Conservation (phyloP, 2,113 vertebrate species). For the Rhinogobius similis region DNA sequence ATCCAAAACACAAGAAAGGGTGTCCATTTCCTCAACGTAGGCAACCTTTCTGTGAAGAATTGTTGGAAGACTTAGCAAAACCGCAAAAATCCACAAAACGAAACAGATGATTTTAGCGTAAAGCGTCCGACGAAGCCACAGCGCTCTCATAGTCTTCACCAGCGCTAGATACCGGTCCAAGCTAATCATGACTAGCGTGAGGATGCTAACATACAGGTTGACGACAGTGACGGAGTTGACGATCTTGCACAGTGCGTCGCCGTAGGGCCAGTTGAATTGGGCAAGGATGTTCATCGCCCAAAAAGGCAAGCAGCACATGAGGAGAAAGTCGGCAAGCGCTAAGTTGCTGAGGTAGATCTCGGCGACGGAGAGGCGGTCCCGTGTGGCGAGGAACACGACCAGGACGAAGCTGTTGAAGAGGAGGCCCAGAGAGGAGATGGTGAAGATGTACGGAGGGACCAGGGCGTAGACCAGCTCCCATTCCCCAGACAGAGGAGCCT, state of each 20-base stretch:
- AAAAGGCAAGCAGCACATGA: constrained; percentile 85
- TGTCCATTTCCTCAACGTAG: constrained; percentile 24
- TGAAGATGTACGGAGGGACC: constrained; percentile 85
- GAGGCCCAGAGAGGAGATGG: constrained; percentile 76
- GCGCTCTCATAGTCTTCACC: constrained; percentile 86
- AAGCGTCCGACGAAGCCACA: constrained; percentile 74
- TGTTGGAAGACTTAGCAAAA: constrained; percentile 78
- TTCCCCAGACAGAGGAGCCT: constrained; percentile 21
- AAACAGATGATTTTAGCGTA: constrained; percentile 84
- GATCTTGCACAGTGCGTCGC: constrained; percentile 82
- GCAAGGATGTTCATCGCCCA: constrained; percentile 87
- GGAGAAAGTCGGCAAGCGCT: constrained; percentile 83
- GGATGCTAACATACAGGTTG: constrained; percentile 89
- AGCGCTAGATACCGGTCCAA: constrained; percentile 91
- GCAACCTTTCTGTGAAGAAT: constrained; percentile 73
- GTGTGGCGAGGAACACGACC: constrained; percentile 80
- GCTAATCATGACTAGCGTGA: constrained; percentile 88
- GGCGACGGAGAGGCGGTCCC: constrained; percentile 81
- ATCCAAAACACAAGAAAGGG: constrained; percentile 69
- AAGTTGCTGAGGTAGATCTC: constrained; percentile 93
- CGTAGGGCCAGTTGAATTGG: constrained; percentile 84
- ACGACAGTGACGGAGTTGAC: constrained; percentile 78
- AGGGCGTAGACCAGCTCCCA: constrained; percentile 67
- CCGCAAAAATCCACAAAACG: constrained; percentile 80
- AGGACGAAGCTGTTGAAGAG: constrained; percentile 88